Conservation (phyloP, 2,888 invertebrate genomes). For the Limnephilus marmoratus region DNA sequence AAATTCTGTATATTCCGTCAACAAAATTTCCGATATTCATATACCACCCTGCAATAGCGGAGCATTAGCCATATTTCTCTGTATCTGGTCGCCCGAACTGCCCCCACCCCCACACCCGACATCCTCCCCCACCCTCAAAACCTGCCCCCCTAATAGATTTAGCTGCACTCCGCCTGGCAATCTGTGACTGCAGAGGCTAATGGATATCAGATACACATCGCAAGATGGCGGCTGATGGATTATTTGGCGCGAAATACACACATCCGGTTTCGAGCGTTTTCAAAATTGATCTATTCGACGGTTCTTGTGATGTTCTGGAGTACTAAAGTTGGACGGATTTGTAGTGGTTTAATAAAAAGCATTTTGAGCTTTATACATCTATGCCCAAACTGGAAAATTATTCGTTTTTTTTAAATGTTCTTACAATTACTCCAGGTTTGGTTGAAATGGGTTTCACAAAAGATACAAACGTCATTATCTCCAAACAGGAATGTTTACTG, state of each 20-base stretch:
- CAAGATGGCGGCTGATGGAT: conserved; percentile 44
- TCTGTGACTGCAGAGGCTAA: conserved; percentile 39
- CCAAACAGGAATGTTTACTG: no score
- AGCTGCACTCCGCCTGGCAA: conserved; percentile 24
- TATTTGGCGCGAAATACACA: conserved; percentile 33
- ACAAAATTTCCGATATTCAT: background rate
- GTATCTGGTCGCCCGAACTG: conserved; percentile 26
- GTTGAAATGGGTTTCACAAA: no score
- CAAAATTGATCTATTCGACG: background rate
- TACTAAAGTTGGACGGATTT: background rate
- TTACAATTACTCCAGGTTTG: no score
- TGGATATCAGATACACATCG: conserved; percentile 40
- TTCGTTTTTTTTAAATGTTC: no score
- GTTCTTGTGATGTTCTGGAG: background rate
- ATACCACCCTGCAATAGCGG: background rate
- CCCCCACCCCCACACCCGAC: background rate
- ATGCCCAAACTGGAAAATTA: no score
- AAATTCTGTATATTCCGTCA: background rate
- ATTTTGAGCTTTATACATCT: background rate
- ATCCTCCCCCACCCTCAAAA: background rate
- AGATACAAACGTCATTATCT: no score
- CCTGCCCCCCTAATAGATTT: background rate
- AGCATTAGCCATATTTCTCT: conserved; percentile 26
- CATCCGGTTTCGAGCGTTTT: background rate
- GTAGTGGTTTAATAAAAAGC: background rate